Conservation (phyloP, 2,888 invertebrate genomes). For the Acrobasis suavella region DNA sequence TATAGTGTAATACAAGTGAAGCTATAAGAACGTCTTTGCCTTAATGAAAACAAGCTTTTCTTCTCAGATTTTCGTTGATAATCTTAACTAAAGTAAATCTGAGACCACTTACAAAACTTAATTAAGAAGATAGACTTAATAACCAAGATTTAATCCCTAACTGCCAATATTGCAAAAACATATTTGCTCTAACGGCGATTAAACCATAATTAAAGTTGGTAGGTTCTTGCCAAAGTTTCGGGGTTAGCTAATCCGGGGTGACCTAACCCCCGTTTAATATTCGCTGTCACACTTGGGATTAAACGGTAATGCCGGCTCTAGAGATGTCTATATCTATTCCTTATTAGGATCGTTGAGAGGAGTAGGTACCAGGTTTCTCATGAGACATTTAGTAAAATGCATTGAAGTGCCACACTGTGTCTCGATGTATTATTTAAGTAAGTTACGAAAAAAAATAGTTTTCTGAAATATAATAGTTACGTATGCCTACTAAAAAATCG, state of each 20-base stretch:
- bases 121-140: constrained; percentile 17
- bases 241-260: constrained; percentile 62
- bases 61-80: too few relatives aligned
- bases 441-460: too few relatives aligned
- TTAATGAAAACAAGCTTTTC: too few relatives aligned
- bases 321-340: constrained; percentile 28
- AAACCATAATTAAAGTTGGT: constrained; percentile 59
- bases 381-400: neutral
- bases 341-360: constrained; percentile 4
- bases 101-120: neutral
- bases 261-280: constrained; percentile 69
- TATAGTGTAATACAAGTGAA: too few relatives aligned
- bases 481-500: too few relatives aligned
- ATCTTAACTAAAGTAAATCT: too few relatives aligned
- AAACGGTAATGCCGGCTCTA: constrained; percentile 53
- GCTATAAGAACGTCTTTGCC: too few relatives aligned
- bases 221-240: constrained; percentile 57
- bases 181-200: constrained; percentile 44
- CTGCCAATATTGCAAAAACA: constrained; percentile 42
- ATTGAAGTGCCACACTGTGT: too few relatives aligned
- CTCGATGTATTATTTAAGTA: too few relatives aligned
- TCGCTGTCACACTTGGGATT: constrained; percentile 72
- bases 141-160: constrained; percentile 22
- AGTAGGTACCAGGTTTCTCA: constrained; percentile 6
- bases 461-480: too few relatives aligned